A percentile compares a stretch with the other conserved stretches of the same genome.
These are phyloP conservation scores for Chaunax sp. DNA, from an alignment of 2,797 vertebrate genomes.

Conservation along the genomic window DNA sequence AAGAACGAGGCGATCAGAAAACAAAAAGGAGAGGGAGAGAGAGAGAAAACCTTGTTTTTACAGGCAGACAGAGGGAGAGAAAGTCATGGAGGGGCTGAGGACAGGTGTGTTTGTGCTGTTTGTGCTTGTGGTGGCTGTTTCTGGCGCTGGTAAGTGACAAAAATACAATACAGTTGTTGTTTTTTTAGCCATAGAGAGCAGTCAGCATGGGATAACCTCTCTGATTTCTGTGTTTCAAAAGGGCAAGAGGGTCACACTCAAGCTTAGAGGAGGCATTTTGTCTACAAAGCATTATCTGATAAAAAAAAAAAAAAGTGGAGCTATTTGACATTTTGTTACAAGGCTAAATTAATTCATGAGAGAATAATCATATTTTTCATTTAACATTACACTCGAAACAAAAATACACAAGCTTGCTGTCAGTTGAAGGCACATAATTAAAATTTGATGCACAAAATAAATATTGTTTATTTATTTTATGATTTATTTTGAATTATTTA, in stretches of 20 bases:
- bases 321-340: not conserved
- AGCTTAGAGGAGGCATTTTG: constrained; percentile 2
- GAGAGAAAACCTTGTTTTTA: not conserved
- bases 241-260: not conserved
- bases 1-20: constrained; percentile 14
- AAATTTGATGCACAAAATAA: not conserved
- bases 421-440: no score
- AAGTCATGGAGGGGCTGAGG: constrained; percentile 43
- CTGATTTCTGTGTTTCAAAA: not conserved
- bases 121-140: constrained; percentile 39
- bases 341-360: not conserved
- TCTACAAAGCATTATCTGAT: not conserved
- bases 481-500: no score
- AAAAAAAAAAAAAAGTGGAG: constrained; percentile 12
- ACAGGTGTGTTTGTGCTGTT: constrained; percentile 47
- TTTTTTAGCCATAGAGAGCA: no score
- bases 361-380: constrained; percentile 12
- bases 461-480: no score
- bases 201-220: not conserved
- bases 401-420: not conserved
- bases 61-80: not conserved
- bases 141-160: constrained; percentile 46
- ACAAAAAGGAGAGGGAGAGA: constrained; percentile 2
- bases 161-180: constrained; percentile 4
- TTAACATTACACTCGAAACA: not conserved